Conservation (phyloP, 2,888 invertebrate species). For the Calameuta pallipes region DNA sequence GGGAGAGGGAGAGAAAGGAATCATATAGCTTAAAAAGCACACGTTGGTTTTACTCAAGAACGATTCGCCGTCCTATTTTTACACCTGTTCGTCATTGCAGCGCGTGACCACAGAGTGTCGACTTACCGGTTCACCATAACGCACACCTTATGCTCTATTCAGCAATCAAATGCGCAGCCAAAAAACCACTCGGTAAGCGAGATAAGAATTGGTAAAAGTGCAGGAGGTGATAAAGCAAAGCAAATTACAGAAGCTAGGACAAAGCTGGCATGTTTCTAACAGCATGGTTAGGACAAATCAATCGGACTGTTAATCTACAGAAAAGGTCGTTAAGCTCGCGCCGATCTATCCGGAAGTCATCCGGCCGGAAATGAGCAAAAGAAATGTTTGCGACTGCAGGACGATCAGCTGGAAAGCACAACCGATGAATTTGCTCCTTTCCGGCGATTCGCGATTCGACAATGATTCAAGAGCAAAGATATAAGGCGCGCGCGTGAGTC, state of each 20-base stretch:
- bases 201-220: no score
- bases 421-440: background rate
- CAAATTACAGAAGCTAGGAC: no score
- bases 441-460: background rate
- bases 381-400: no score
- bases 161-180: no score
- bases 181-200: no score
- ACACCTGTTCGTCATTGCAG: slow-evolving; percentile 15
- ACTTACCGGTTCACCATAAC: slow-evolving; percentile 16
- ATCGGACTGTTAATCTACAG: slow-evolving; percentile 3
- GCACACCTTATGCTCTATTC: background rate
- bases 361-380: slow-evolving; percentile 23
- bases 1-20: background rate
- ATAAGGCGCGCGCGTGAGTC: background rate
- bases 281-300: background rate
- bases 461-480: no score
- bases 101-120: slow-evolving; percentile 23
- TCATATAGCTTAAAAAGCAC: slow-evolving; percentile 21
- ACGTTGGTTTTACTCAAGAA: slow-evolving; percentile 29
- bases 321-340: background rate
- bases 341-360: slow-evolving; percentile 20
- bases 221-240: no score
- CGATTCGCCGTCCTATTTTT: slow-evolving; percentile 23
- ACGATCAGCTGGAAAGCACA: background rate
- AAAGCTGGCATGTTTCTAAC: no score